Base-by-base conservation (phyloP, 1,140 invertebrate species). In the Ladona fulva region DNA sequence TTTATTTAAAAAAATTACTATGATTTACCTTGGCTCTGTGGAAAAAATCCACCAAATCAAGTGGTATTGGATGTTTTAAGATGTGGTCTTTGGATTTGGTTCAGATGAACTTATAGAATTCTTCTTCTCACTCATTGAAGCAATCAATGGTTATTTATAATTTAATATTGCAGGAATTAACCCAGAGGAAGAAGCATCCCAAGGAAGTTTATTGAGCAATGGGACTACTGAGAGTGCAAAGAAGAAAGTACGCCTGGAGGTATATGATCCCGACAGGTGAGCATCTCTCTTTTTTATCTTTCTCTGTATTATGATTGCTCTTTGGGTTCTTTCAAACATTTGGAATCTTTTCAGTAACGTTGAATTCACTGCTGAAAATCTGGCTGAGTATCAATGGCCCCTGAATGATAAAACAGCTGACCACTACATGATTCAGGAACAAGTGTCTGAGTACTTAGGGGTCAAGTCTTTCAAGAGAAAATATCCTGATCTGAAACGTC, bases 371-470 rank as follows among this genome's bases (percentile, higher is more conserved):
- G 93, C 94, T 16, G 92, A 95, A 76, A 94, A 94, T 83, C 90
- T 99, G 24, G 94, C 95, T 80, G 96, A 98, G 84, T 98, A 99
- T 83, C 93, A 93, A 81, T 98, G 96, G 96, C 95, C 95, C 8
- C 89, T 90, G 52, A 90, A 92, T 80, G 89, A 90, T 25, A 80
- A 80, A 25, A 79, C 77, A 11, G 81, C 77, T n/a, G 82, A 82
- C 73, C 85, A 83, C 86, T 94, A 90, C 81, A 93, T 97, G 90
- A 89, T 97, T 74, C 95, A 97, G 83, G 95, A 97, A 86, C 95
- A 97, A 86, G 92, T 98, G 74, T 94, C 94, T 0, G 93, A 96
- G 81, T 98, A 93, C 85, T 87, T 99, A 25, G 94, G 93, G 19
- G 92, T 98, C 19, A 97, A 97, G 82, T 97, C 95, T 42, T 98